Evolutionary conservation across 2,888 invertebrate species (phyloP), one percentile per base, ranked within the genome.

Genomic region (Platerodrilus igneus): DNA sequence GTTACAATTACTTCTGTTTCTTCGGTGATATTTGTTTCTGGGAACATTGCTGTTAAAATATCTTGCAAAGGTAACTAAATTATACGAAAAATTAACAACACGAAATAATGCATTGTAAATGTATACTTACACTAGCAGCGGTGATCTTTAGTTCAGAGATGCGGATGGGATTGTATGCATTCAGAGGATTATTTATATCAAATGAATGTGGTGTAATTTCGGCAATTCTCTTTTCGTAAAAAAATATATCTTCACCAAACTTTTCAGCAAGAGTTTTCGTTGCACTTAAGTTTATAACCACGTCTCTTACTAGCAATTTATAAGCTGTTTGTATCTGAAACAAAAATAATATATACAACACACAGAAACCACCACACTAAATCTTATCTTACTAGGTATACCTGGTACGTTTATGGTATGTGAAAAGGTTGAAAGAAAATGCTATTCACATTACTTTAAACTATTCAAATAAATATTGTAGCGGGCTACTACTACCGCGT

Each of bases 161-260:
- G 9, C 64, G 65, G 22, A 69, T 52, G 7, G 64, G 58, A 37
- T 67, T 65, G 35, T 67, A 66, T 3, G 66, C 65, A 8, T 55
- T 52, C 5, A 69, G 55, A 0, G 71, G 70, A 55, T 71, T 64
- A 22, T 57, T 53, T 26, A 67, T 40, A 8, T 57, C 57, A 8
- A 45, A 52, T 9, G 55, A 50, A 35, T 61, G 58, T 1, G 74
- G 74, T 4, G 69, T 70, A 6, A 73, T 64, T 58, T 74, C 73
- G 1, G 75, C 75, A 6, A 77, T 67, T 16, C 76, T 57, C 56
- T 70, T 72, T 55, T 77, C 76, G 54, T 74, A 76, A 45, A 66
- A 66, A 51, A 73, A 75, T 42, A 76, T 69, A 47, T 74, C 72
- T 8, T 68, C 67, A 14, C 72, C 70, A 59, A 75, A 76, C 43